Evolutionary conservation across 2,113 vertebrate genomes (phyloP), one percentile per base, ranked within the genome.

Genomic region (Rhombomys opimus): DNA sequence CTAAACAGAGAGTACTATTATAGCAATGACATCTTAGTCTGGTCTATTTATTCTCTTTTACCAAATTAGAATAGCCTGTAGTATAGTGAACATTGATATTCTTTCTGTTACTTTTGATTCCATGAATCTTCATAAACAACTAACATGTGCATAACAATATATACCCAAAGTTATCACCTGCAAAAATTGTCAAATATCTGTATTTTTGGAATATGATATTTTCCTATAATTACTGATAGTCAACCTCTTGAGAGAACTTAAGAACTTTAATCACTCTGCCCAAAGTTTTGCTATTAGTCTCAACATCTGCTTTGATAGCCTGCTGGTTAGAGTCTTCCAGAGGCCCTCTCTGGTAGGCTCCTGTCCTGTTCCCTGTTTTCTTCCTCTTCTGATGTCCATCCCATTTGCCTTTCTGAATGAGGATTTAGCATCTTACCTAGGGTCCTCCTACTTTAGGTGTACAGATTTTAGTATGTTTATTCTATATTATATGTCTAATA

Each of bases 141-240:
- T 23, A 91, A n/a, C 54, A 95, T 30, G 8, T 35, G 89, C 41
- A 75, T 89, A 89, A 80, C 20, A 89, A 77, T 91, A 94, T 54
- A 59, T 38, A 63, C 75, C 12, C 72, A 75, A 84, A 80, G 17
- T 35, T 30, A 3, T 73, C 81, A 68, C 15, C 63, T 85, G 89
- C 50, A 91, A 86, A 91, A 91, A 41, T 89, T 50, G 17, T 82
- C 63, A 95, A 91, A 90, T 87, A 92, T 70, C 50, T 76, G 95
- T 70, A 92, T 30, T 76, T 75, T 77, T 77, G 75, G 41, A 30
- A 52, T 52, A 15, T 52, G 41, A 50, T 77, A 50, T 90, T 93
- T 38, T 11, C 20, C 54, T 93, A 8, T 73, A 95, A 73, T 72
- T 95, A 87, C 52, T 89, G 84, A 95, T 96, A 96, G 2, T 13